Conservation (phyloP, 2,113 vertebrate genomes). For the Amia ocellicauda region DNA sequence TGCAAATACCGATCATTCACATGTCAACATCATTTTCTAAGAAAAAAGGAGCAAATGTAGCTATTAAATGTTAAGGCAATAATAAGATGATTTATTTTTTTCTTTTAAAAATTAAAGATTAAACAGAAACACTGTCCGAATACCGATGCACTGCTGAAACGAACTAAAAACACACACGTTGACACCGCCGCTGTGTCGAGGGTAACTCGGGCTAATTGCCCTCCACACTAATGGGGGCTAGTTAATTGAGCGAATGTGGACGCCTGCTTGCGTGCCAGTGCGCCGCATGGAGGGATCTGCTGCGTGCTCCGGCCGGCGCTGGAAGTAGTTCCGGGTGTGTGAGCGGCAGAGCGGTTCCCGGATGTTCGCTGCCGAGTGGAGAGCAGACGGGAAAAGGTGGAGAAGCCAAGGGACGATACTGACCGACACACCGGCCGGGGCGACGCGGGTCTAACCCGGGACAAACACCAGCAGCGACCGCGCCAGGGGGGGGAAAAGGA, state of each 20-base stretch:
- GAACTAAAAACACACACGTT: no score
- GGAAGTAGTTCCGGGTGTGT: constrained; percentile 72
- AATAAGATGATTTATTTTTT: no score
- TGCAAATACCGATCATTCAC: no score
- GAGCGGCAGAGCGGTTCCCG: constrained; percentile 58
- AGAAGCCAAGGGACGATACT: constrained; percentile 56
- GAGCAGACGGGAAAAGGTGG: constrained; percentile 68
- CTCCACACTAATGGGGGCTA: no score
- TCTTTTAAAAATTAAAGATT: no score
- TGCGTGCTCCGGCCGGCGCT: constrained; percentile 49
- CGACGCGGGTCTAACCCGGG: constrained; percentile 44
- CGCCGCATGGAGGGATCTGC: constrained; percentile 51
- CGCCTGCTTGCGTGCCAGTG: constrained; percentile 35
- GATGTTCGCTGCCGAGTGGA: constrained; percentile 70
- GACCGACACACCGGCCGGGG: constrained; percentile 46
- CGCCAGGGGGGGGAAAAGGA: constrained; percentile 27
- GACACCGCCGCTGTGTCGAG: no score
- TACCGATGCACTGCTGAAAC: no score
- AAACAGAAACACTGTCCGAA: no score
- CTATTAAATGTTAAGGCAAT: no score
- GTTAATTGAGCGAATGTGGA: constrained; percentile 43
- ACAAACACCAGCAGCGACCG: constrained; percentile 44
- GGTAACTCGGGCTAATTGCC: no score
- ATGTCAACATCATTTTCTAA: no score
- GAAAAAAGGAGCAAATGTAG: no score